Percentiles rank a stretch among this genome's conserved stretches.
Conservation (phyloP, 2,797 vertebrate genomes). For the Eulemur mongoz region DNA sequence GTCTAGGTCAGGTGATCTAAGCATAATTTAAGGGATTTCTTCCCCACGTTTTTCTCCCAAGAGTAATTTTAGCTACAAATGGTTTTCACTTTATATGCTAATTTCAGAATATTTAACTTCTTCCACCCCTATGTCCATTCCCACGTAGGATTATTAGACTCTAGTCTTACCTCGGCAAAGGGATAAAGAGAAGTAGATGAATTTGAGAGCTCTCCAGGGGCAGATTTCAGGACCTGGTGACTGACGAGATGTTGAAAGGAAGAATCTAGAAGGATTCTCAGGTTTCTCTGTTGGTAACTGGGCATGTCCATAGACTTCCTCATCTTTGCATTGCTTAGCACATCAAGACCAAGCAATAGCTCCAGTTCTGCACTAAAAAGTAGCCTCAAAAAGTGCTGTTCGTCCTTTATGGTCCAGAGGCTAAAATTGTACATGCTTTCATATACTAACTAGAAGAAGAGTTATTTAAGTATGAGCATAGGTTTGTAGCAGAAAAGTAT, state of each 20-base stretch:
- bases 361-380: not conserved
- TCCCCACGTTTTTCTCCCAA: not conserved
- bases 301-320: not conserved
- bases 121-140: not conserved
- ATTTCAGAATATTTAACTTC: not conserved
- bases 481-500: not conserved
- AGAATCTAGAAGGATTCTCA: not conserved
- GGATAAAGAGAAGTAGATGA: not conserved
- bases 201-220: not conserved
- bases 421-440: not conserved
- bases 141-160: not conserved
- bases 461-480: not conserved
- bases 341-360: not conserved
- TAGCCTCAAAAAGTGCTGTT: not conserved
- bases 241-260: not conserved
- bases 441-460: not conserved
- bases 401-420: not conserved
- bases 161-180: not conserved
- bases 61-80: not conserved
- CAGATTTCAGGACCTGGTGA: not conserved
- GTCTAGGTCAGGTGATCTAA: not conserved
- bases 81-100: not conserved
- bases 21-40: not conserved
- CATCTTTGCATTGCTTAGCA: not conserved
- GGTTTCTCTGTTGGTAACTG: not conserved